These are phyloP conservation scores for Desmodus rotundus DNA, from an alignment of 2,113 vertebrate species.

Conservation along the genomic window DNA sequence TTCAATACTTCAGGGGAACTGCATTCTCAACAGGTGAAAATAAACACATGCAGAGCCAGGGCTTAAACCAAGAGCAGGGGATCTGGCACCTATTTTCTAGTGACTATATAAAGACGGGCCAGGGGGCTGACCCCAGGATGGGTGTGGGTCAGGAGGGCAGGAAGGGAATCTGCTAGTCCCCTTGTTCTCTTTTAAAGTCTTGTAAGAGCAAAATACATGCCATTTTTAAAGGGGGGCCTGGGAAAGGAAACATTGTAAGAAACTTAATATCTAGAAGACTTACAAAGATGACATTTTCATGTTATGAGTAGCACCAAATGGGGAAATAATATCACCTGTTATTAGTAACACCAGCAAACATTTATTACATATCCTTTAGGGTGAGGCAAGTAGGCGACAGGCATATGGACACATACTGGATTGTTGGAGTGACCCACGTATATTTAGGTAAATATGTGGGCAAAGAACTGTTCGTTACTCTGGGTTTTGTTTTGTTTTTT, in stretches of 20 bases:
- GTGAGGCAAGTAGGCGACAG: background rate
- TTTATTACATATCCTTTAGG: background rate
- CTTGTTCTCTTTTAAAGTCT: conserved; percentile 46
- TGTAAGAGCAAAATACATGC: background rate
- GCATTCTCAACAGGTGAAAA: conserved; percentile 68
- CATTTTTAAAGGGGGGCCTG: background rate
- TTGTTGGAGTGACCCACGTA: too few species aligned
- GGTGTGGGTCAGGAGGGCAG: conserved; percentile 65
- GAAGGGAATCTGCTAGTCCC: conserved; percentile 52
- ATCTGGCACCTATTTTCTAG: conserved; percentile 69
- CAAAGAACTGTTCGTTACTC: background rate
- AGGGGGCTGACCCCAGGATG: conserved; percentile 56
- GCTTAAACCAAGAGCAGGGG: background rate
- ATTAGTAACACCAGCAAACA: background rate
- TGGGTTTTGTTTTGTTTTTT: background rate
- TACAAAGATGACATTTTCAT: background rate
- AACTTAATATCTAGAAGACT: conserved; percentile 21
- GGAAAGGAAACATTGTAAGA: conserved; percentile 33
- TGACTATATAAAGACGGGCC: conserved; percentile 45
- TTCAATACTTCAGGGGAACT: background rate
- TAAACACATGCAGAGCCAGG: conserved; percentile 50
- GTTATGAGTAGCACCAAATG: background rate
- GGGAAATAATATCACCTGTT: background rate
- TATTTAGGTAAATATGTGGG: background rate
- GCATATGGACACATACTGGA: background rate